These are phyloP conservation scores for Elymnias hypermnestra DNA, from an alignment of 1,140 invertebrate species.

Conservation along the genomic window DNA sequence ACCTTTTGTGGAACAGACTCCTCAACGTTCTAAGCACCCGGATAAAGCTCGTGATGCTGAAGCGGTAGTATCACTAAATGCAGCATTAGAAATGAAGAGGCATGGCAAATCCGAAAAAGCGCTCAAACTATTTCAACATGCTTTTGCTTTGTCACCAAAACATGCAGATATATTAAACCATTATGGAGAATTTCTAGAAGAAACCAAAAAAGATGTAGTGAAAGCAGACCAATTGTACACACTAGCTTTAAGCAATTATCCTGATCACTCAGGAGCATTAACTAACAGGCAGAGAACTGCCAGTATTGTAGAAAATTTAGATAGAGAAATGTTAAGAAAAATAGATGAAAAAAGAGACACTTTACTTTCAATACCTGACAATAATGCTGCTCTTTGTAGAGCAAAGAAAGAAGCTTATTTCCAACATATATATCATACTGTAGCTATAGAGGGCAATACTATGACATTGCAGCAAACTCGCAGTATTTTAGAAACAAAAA, in stretches of 20 bases:
- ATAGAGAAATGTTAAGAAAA: slow-evolving; percentile 84
- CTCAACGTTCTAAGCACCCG: slow-evolving; percentile 24
- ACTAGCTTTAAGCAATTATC: slow-evolving; percentile 88
- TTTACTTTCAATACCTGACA: slow-evolving; percentile 87
- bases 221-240: slow-evolving; percentile 93
- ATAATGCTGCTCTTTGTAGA: slow-evolving; percentile 85
- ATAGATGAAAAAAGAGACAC: slow-evolving; percentile 92
- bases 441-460: slow-evolving; percentile 98
- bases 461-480: slow-evolving; percentile 96
- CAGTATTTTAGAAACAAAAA: slow-evolving; percentile 93
- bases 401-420: slow-evolving; percentile 97
- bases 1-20: slow-evolving; percentile 38
- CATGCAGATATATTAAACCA: slow-evolving; percentile 94
- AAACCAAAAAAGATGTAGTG: slow-evolving; percentile 89
- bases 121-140: slow-evolving; percentile 92
- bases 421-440: slow-evolving; percentile 97
- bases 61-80: slow-evolving; percentile 87
- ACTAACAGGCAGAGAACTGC: slow-evolving; percentile 89
- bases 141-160: slow-evolving; percentile 90
- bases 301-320: slow-evolving; percentile 93
- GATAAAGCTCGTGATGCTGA: slow-evolving; percentile 78
- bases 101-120: slow-evolving; percentile 91
- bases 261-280: slow-evolving; percentile 87
- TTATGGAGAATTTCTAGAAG: slow-evolving; percentile 96
- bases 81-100: slow-evolving; percentile 89